phyloP scores from a whole-genome alignment of 53 echinoderm and acorn worm genomes.

The Holothuria scabra region DNA sequence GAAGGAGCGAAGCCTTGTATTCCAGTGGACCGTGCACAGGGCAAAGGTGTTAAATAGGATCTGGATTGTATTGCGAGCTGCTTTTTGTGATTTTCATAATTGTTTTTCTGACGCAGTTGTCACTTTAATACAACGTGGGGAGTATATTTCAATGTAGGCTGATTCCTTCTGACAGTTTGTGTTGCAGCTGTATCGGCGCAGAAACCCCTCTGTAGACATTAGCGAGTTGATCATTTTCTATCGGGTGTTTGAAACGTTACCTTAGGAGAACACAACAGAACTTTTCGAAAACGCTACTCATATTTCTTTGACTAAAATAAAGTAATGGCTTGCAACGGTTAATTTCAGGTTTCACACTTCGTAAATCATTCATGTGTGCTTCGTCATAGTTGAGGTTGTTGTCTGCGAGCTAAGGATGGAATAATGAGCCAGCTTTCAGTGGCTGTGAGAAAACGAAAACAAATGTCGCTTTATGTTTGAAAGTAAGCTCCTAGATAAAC shows the following conservation, averaged over 20 bases:
- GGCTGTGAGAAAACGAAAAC: too few species aligned
- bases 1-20: constrained; percentile 9
- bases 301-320: constrained; percentile 37
- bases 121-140: constrained; percentile 38
- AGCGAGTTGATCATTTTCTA: too few species aligned
- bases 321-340: constrained; percentile 44
- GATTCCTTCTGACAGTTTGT: constrained; percentile 18
- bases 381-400: neutral
- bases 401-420: constrained; percentile 13
- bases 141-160: constrained; percentile 14
- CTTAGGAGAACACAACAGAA: constrained; percentile 6
- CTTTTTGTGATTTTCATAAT: constrained; percentile 17
- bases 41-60: constrained; percentile 40
- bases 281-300: constrained; percentile 9
- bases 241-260: constrained; percentile 12
- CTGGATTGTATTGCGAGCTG: constrained; percentile 6
- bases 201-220: too few species aligned
- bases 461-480: too few species aligned
- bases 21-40: constrained; percentile 29
- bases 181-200: constrained; percentile 22
- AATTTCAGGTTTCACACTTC: constrained; percentile 45
- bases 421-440: constrained; percentile 22
- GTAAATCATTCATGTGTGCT: constrained; percentile 15
- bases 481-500: too few species aligned
- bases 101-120: constrained; percentile 46